Evolutionary conservation across 2,888 invertebrate genomes (phyloP), one percentile per base, ranked within the genome.

Genomic region (Nymphalis polychloros): DNA sequence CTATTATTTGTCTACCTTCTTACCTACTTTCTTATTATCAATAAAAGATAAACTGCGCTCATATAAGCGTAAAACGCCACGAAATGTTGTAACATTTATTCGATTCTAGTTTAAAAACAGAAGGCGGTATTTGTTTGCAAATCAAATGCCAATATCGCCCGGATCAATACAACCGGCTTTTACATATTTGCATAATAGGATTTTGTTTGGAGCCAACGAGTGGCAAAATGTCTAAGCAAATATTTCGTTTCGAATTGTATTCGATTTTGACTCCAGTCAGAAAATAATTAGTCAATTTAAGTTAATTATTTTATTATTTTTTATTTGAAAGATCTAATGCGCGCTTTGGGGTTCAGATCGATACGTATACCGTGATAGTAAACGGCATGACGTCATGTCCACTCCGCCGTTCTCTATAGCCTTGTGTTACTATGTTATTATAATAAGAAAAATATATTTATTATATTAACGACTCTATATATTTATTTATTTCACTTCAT

Each of bases 181-280:
- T 83, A 85, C 81, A 84, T 87, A 90, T 90, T 90, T 89, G 85
- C 91, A 90, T 89, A 89, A 89, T 88, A 89, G 87, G 88, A 88
- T 89, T 90, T 89, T 75, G 82, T 79, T 79, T 75, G 78, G 76
- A 74, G 73, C 77, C 77, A 76, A 71, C 68, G 79, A 81, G 76
- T 77, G 80, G 78, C 77, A 76, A 81, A 80, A 73, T 68, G 67
- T 72, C 73, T 69, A 74, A 72, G 71, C 71, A 68, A 71, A 73
- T 71, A 71, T 72, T 69, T 69, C 70, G 71, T 72, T 72, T 68
- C 65, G 63, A 55, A 70, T 68, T 61, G 48, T 66, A 64, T 65
- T 59, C 59, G 59, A 53, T 50, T 52, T 55, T 67, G 64, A 62
- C 59, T 66, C 41, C 49, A 59, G 63, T 59, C 64, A 63, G 59